These are phyloP conservation scores for Petrocephalus zakoni DNA, from an alignment of 2,113 vertebrate genomes.

Conservation along the genomic window DNA sequence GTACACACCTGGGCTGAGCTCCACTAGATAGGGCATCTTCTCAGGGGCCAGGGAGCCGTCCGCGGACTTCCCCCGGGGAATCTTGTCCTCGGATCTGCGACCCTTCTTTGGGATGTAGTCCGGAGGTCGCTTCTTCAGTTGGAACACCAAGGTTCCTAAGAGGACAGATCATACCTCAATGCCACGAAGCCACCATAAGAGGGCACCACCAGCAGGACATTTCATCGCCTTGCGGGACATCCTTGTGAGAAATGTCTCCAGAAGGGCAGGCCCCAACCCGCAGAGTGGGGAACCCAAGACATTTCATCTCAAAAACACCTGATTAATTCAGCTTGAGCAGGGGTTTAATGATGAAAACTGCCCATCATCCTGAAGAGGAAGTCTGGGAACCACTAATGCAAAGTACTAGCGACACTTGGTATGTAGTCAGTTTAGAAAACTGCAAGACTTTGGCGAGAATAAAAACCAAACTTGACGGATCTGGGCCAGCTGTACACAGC, in stretches of 20 bases:
- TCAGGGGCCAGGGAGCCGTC: constrained; percentile 73
- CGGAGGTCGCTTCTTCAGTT: constrained; percentile 84
- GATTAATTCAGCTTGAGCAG: background rate
- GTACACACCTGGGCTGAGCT: constrained; percentile 83
- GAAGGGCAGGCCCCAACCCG: background rate
- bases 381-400: background rate
- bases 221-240: background rate
- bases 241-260: background rate
- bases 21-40: constrained; percentile 93
- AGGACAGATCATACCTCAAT: background rate
- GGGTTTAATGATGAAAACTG: background rate
- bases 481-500: background rate
- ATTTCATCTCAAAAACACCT: background rate
- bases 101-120: constrained; percentile 79
- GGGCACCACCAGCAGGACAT: background rate
- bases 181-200: background rate
- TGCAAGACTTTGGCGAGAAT: background rate
- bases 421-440: background rate
- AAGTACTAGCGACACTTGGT: background rate
- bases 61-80: constrained; percentile 61
- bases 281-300: background rate
- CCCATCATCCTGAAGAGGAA: background rate
- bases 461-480: background rate
- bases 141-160: constrained; percentile 84
- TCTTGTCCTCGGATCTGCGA: constrained; percentile 75